A percentile compares a stretch with the other conserved stretches of the same genome.
These are phyloP conservation scores for Tiliqua scincoides DNA, from an alignment of 2,113 vertebrate species.

Conservation along the genomic window DNA sequence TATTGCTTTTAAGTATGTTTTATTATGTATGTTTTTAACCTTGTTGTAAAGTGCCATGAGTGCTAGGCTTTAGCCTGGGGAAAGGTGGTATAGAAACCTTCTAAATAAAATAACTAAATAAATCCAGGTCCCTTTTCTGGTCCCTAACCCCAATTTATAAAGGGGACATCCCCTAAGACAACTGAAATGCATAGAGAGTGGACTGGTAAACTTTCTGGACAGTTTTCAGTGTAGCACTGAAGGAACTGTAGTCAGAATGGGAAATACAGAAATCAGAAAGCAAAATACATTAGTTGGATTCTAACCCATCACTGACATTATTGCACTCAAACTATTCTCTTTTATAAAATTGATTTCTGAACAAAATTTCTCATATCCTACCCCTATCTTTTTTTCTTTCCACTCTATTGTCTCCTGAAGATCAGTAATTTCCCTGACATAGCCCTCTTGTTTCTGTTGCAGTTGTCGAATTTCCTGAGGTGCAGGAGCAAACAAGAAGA, in stretches of 20 bases:
- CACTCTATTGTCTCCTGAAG: constrained; percentile 95
- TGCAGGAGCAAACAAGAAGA: constrained; percentile 60
- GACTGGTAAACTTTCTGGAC: neutral
- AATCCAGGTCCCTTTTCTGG: no score
- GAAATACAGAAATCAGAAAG: neutral
- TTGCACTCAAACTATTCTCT: neutral
- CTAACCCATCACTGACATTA: neutral
- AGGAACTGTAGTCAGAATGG: neutral
- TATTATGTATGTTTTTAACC: no score
- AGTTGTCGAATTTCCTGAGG: constrained; percentile 87
- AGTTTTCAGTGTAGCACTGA: neutral
- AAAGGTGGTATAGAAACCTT: no score
- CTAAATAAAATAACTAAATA: no score
- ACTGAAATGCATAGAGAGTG: no score
- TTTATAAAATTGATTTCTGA: neutral
- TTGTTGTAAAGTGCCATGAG: no score
- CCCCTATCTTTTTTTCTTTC: constrained; percentile 96
- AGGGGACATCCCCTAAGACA: no score
- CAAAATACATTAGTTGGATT: neutral
- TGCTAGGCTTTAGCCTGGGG: no score
- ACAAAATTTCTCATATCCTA: constrained; percentile 65
- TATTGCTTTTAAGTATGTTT: no score
- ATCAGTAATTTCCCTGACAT: constrained; percentile 89
- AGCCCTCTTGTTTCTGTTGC: constrained; percentile 86
- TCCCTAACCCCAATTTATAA: no score